Evolutionary conservation across 2,888 invertebrate species (phyloP), one percentile per base, ranked within the genome.

Genomic region (Clitarchus hookeri): DNA sequence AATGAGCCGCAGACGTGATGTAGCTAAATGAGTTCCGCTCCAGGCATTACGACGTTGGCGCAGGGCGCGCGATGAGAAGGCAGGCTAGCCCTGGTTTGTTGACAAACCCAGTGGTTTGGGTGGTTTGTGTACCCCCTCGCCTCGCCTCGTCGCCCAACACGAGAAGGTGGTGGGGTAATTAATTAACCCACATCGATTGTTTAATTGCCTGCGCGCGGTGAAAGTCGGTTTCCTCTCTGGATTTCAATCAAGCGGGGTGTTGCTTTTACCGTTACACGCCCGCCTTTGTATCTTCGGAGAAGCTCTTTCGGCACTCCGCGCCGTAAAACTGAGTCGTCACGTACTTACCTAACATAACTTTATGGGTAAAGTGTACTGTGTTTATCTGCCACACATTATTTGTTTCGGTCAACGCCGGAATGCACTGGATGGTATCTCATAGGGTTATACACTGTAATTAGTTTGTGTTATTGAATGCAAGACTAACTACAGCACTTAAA

Each of bases 101-200:
- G 65, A n/a, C 8, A 19, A 1, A 2, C n/a, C 65, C 2, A 8
- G 65, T 65, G 65, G n/a, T 19, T 65, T 65, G 65, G 19, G 12
- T 8, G 65, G 65, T 65, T 53, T 1, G 2, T 65, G 65, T n/a
- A 65, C 65, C 0, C 65, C 3, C 23, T 9, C 19, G 65, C 65
- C 23, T 65, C n/a, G 65, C 65, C n/a, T 23, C 65, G n/a, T 23
- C 65, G 6, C 65, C n/a, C 65, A 23, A 65, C 19, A 19, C 65
- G n/a, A 65, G 65, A 9, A 65, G 65, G 65, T 65, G 65, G 65
- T 23, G 8, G 65, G 65, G 12, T 65, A 65, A 65, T 65, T 65
- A 65, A 65, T 65, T 65, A 65, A 65, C 65, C 65, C 65, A 65
- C 13, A 65, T 65, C 65, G 65, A 65, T 65, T 65, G 65, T 65